A percentile compares a stretch with the other conserved stretches of the same genome.
Evolutionary conservation across 2,113 vertebrate genomes (phyloP).

Genomic region (Neogobius melanostomus): DNA sequence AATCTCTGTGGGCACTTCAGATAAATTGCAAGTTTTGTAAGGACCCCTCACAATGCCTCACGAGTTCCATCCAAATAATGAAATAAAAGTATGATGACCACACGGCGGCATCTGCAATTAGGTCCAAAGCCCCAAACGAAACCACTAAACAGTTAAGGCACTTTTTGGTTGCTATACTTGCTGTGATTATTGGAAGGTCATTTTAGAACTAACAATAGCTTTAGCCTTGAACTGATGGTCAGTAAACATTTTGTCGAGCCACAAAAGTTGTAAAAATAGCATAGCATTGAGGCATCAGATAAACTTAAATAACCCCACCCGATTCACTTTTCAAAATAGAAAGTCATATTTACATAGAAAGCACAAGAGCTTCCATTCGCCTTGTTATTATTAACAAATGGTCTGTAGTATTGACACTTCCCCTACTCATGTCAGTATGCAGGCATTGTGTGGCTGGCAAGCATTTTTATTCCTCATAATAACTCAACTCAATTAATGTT

Average conservation of each 20-base stretch:
- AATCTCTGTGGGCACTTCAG: background rate
- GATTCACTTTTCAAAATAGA: too few species aligned
- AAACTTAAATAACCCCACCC: background rate
- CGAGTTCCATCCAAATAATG: background rate
- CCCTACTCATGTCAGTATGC: too few species aligned
- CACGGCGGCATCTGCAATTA: constrained; percentile 11
- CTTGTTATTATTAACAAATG: too few species aligned
- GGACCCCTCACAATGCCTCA: background rate
- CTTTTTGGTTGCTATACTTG: background rate
- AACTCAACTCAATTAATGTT: too few species aligned
- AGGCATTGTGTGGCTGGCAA: too few species aligned
- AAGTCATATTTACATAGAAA: too few species aligned
- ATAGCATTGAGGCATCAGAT: background rate
- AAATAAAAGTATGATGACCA: background rate
- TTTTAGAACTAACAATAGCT: background rate
- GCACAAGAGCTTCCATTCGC: background rate
- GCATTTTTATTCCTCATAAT: too few species aligned
- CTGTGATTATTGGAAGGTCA: background rate
- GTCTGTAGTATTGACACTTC: too few species aligned
- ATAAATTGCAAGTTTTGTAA: constrained; percentile 4
- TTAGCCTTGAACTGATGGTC: background rate
- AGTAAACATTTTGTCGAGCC: background rate
- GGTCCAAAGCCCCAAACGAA: background rate
- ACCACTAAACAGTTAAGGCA: background rate
- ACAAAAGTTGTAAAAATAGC: background rate